phyloP scores from a whole-genome alignment of 2,797 vertebrate species.

The Enteromius treurensis region DNA sequence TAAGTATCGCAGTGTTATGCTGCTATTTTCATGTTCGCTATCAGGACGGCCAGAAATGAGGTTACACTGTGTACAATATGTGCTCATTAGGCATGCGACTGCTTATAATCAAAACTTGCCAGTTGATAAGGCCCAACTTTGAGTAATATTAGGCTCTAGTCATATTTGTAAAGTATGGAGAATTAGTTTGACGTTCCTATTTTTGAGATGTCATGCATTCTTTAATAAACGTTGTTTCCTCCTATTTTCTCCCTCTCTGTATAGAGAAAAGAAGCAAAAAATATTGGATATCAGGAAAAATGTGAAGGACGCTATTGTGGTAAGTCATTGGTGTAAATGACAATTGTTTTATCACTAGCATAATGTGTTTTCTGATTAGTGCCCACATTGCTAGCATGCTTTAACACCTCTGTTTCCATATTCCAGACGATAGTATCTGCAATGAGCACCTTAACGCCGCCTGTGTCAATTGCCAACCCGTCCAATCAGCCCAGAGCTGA shows the following conservation, averaged over 20 bases:
- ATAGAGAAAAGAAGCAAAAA: constrained; percentile 97
- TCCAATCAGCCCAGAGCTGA: constrained; percentile 92
- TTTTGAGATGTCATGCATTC: neutral
- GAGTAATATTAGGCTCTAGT: neutral
- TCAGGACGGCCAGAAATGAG: constrained; percentile 7
- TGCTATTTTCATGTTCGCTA: neutral
- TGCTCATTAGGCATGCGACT: neutral
- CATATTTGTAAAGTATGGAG: neutral
- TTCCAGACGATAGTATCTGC: constrained; percentile 92
- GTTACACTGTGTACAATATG: neutral
- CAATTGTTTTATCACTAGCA: constrained; percentile 50
- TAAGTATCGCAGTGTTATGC: neutral
- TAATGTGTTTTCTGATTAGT: constrained; percentile 66
- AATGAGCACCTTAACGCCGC: constrained; percentile 95
- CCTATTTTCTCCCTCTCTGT: constrained; percentile 65
- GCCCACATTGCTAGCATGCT: constrained; percentile 52
- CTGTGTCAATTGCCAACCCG: constrained; percentile 89
- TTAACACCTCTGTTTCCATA: constrained; percentile 65
- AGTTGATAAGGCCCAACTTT: neutral
- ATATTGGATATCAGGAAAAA: constrained; percentile 97
- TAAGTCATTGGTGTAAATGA: constrained; percentile 71
- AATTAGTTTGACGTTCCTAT: neutral
- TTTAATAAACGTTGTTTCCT: constrained; percentile 1
- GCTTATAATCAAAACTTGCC: neutral
- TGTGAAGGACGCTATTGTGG: constrained; percentile 97